Evolutionary conservation across 2,113 vertebrate genomes (phyloP), one percentile per base, ranked within the genome.

Genomic region (Pseudonaja textilis): DNA sequence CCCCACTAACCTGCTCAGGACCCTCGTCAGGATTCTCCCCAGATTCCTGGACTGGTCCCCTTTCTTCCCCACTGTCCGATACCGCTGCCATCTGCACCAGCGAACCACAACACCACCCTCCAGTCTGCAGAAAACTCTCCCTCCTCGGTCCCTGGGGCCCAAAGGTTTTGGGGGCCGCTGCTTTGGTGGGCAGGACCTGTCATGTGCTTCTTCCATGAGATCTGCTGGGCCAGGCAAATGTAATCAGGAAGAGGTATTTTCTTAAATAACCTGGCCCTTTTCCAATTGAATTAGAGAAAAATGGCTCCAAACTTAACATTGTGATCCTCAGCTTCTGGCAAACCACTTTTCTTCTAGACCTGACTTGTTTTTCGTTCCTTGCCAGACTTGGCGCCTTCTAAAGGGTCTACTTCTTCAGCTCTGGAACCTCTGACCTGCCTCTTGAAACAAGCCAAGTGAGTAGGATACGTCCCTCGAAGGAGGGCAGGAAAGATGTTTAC

Each of bases 371-470:
- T n/a, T 4, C 50, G 29, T 85, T 90, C 55, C 85, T 10, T 91
- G 81, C 54, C 52, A 91, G 90, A 3, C 3, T 1, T 22, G 3
- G 1, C 14, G 4, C 18, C 85, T 47, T 45, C 29, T 89, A 93
- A 50, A 52, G 6, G 0, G 5, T 11, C 59, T 14, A 3, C 45
- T 3, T 45, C 14, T 42, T 25, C 20, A 54, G 20, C 8, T n/a
- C 86, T 42, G 20, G 47, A 42, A 2, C 88, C 85, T 54, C 89
- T 39, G 5, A 74, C 39, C 5, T 12, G 4, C 42, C 85, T 55
- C 14, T 34, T 74, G 22, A 93, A 88, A 64, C 85, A 47, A 39
- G 10, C 25, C 52, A 91, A 34, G 93, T 93, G 86, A 91, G 86
- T 93, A 7, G 25, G 45, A 10, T 23, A 7, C 14, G 4, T 18